A percentile compares a stretch with the other conserved stretches of the same genome.
Evolutionary conservation across 2,888 invertebrate species (phyloP).

Genomic region (Linyphia triangularis): DNA sequence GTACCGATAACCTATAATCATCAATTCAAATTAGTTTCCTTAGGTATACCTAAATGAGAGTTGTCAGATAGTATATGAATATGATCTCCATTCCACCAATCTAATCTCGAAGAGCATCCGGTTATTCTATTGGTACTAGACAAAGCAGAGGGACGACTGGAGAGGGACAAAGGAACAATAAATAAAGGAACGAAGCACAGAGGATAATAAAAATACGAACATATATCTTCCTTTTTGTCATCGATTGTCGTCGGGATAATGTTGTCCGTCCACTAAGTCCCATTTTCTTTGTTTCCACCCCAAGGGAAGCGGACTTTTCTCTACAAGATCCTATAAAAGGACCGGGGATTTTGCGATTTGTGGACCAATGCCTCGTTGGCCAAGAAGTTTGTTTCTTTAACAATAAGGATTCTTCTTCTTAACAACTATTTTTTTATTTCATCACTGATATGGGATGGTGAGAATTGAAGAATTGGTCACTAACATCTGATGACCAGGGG

Average conservation of each 20-base stretch:
- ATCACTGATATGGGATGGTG: too few relatives aligned
- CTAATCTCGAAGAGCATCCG: neutral
- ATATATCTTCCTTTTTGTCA: slow-evolving; percentile 56
- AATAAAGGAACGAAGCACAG: slow-evolving; percentile 42
- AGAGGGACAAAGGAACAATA: slow-evolving; percentile 33
- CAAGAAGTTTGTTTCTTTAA: slow-evolving; percentile 46
- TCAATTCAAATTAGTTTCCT: too few relatives aligned
- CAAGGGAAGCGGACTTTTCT: slow-evolving; percentile 50
- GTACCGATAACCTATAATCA: too few relatives aligned
- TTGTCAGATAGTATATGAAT: too few relatives aligned
- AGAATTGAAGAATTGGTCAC: too few relatives aligned
- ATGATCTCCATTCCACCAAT: too few relatives aligned
- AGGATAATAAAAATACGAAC: slow-evolving; percentile 53
- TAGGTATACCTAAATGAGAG: too few relatives aligned
- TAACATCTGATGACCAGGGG: too few relatives aligned
- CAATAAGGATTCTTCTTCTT: slow-evolving; percentile 10
- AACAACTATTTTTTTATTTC: neutral
- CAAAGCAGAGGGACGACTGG: slow-evolving; percentile 16
- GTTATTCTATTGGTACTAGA: neutral
- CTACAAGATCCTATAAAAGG: slow-evolving; percentile 51
- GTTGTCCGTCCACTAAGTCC: slow-evolving; percentile 41
- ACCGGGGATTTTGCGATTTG: slow-evolving; percentile 60
- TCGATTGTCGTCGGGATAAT: slow-evolving; percentile 58
- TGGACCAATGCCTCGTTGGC: slow-evolving; percentile 60
- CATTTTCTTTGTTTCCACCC: slow-evolving; percentile 28